Base-by-base conservation (phyloP, 2,888 invertebrate species). In the Acleris holmiana region DNA sequence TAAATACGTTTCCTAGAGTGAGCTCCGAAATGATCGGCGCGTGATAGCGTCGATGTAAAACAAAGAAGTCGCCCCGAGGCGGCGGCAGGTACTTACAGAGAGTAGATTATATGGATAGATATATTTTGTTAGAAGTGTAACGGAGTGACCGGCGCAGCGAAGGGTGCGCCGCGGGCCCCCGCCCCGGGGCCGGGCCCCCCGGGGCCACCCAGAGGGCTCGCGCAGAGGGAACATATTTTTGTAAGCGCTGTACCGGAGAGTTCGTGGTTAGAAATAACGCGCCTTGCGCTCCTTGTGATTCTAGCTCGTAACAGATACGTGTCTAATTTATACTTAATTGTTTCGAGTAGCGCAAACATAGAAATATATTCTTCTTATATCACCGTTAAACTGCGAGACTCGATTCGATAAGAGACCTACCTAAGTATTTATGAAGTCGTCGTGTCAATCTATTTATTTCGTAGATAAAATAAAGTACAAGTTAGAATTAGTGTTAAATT, bases 401-500 rank as follows among this genome's bases (percentile, higher is more conserved):
- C 47, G 17, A 19, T 7, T 47, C 29, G 61, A 29, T 46, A 15
- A 13, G 15, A 44, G 66, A 58, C 49, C 51, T 66, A 58, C 48
- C 51, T 66, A 69, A 67, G 69, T 59, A 67, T 55, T 63, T 61
- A 53, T 73, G 68, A 71, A 71, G 71, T 70, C 67, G 67, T 67
- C 72, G 73, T 73, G 71, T 74, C 73, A 76, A 78, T 84, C 76
- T 87, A 88, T 88, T 89, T 88, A 86, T 86, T 86, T 79, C 77
- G 41, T 88, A 86, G 83, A 75, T 76, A 76, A 83, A 40, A 78
- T 76, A 73, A 82, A 88, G 89, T 89, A 89, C 90, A 88, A 90
- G 71, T 76, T 76, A 78, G 78, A 82, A 82, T 83, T 79, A 76
- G 74, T 78, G 71, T 67, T 76, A 70, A 70, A 70, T 72, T 73